phyloP scores from a whole-genome alignment of 2,797 vertebrate genomes.

The Sternotherus odoratus region DNA sequence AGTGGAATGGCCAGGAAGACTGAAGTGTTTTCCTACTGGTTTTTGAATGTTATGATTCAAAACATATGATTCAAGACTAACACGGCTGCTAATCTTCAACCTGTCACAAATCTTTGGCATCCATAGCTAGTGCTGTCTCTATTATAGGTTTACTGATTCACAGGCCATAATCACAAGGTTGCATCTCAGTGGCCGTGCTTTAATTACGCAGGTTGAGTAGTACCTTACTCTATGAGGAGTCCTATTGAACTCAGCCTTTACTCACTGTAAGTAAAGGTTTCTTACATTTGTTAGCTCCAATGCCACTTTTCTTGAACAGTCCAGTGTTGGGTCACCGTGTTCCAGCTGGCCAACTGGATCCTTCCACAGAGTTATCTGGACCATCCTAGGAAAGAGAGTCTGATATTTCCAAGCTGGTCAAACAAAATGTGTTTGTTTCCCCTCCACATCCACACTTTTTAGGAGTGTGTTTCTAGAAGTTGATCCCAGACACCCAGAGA shows the following conservation, averaged over 20 bases:
- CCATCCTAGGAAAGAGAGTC: background rate
- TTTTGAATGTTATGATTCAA: too few relatives aligned
- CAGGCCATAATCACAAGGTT: background rate
- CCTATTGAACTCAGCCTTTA: background rate
- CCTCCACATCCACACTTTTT: constrained; percentile 8
- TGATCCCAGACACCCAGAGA: constrained; percentile 90
- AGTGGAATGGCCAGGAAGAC: too few relatives aligned
- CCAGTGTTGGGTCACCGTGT: background rate
- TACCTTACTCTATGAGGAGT: background rate
- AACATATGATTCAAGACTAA: too few relatives aligned
- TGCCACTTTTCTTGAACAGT: background rate
- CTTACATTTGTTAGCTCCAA: background rate
- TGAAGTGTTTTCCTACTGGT: too few relatives aligned
- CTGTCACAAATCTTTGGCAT: background rate
- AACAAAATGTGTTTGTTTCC: background rate
- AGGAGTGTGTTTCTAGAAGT: constrained; percentile 95
- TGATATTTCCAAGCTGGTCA: background rate
- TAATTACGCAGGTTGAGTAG: background rate
- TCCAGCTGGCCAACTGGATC: constrained; percentile 12
- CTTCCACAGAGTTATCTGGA: background rate
- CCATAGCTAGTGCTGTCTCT: background rate
- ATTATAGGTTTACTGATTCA: background rate
- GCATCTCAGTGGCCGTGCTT: accelerated
- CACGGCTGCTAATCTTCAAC: too few relatives aligned
- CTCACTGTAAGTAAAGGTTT: background rate